Conservation (phyloP, 2,888 invertebrate genomes). For the Carabus problematicus region DNA sequence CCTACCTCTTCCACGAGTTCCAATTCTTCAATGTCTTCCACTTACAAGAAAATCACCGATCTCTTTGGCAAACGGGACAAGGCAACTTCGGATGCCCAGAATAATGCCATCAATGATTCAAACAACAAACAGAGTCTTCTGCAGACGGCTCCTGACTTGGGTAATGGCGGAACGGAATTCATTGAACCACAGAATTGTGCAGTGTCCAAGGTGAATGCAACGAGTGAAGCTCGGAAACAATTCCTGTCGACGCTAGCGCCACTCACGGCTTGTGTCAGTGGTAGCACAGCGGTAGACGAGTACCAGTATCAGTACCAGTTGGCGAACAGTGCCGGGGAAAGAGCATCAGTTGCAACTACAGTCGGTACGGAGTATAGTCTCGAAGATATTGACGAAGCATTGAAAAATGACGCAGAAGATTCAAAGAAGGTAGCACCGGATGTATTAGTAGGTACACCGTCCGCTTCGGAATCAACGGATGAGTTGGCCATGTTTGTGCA, state of each 20-base stretch:
- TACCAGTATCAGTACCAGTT: constrained; percentile 65
- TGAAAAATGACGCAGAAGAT: constrained; percentile 62
- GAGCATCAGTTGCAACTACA: constrained; percentile 68
- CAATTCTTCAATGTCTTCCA: constrained; percentile 67
- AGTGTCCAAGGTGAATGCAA: constrained; percentile 57
- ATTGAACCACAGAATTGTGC: constrained; percentile 55
- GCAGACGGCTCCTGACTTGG: constrained; percentile 63
- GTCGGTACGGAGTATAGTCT: constrained; percentile 73
- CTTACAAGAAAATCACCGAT: constrained; percentile 70
- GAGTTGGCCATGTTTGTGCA: constrained; percentile 85
- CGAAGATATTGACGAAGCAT: constrained; percentile 68
- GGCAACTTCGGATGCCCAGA: constrained; percentile 52
- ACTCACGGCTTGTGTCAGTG: constrained; percentile 74
- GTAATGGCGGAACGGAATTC: constrained; percentile 48
- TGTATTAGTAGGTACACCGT: constrained; percentile 78
- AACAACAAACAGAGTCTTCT: constrained; percentile 51
- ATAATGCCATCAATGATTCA: constrained; percentile 47
- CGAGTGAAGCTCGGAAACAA: constrained; percentile 73
- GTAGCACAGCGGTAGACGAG: constrained; percentile 65
- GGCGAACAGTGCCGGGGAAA: constrained; percentile 61
- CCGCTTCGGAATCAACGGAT: constrained; percentile 65
- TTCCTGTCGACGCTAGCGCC: constrained; percentile 82
- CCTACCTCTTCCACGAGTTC: constrained; percentile 64
- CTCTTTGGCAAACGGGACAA: constrained; percentile 62
- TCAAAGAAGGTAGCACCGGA: constrained; percentile 74